These are phyloP conservation scores for Phalanger gymnotis DNA, from an alignment of 2,797 vertebrate genomes.

Conservation along the genomic window DNA sequence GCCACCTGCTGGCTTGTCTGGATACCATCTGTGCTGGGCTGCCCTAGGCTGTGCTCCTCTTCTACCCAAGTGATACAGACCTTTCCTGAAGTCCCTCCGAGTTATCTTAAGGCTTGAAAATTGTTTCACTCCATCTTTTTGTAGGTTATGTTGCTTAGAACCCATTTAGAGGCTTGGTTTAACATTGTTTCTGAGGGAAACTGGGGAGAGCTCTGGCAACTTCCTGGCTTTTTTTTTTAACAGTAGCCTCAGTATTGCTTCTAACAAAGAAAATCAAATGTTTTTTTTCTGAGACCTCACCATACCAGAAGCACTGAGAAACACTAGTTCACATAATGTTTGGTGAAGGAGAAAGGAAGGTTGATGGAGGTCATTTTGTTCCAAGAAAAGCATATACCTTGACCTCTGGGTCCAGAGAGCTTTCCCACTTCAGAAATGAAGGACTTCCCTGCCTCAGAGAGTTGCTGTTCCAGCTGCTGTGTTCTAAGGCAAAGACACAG, in stretches of 20 bases:
- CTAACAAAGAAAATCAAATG: neutral
- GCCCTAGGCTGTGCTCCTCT: too few species aligned
- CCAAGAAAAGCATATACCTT: neutral
- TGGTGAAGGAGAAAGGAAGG: neutral
- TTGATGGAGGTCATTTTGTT: neutral
- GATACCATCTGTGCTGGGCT: too few species aligned
- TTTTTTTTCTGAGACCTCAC: neutral
- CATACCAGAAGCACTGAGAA: neutral
- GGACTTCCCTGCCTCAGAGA: neutral
- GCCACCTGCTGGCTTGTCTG: too few species aligned
- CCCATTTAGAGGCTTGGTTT: too few species aligned
- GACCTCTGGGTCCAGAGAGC: neutral
- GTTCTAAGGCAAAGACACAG: neutral
- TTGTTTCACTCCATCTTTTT: too few species aligned
- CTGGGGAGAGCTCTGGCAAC: too few species aligned
- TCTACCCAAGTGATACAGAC: too few species aligned
- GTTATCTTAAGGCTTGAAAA: too few species aligned
- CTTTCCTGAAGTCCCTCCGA: too few species aligned
- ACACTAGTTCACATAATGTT: neutral
- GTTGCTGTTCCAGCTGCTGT: neutral
- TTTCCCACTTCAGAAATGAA: neutral
- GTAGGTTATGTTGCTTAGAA: too few species aligned
- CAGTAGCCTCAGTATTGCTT: neutral
- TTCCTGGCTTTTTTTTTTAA: too few species aligned
- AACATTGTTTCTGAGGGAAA: too few species aligned